phyloP scores from a whole-genome alignment of 2,797 vertebrate genomes.

The Diceros bicornis region DNA sequence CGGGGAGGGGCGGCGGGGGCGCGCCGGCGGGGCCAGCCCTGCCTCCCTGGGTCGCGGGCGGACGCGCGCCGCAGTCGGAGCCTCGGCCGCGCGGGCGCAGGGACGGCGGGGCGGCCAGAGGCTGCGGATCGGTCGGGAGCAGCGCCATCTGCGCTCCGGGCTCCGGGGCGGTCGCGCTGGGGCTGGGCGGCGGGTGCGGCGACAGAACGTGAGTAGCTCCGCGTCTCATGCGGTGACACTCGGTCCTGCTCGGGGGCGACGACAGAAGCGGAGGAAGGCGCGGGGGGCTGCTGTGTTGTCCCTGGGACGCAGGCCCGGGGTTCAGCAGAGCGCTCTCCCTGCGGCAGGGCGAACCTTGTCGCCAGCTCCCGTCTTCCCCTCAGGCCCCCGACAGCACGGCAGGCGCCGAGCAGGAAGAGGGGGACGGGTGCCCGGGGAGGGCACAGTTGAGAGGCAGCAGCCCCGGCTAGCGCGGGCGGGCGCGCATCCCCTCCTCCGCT shows the following conservation, averaged over 20 bases:
- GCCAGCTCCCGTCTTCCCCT: not conserved
- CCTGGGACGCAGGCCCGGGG: not conserved
- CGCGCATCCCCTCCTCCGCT: not conserved
- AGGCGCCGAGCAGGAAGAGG: not conserved
- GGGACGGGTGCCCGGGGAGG: not conserved
- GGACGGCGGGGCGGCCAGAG: not conserved
- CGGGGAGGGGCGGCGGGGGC: conserved; percentile 55
- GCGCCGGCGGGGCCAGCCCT: conserved; percentile 62
- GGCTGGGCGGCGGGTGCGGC: conserved; percentile 55
- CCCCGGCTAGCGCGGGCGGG: not conserved
- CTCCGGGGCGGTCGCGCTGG: not conserved
- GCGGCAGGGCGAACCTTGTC: not conserved
- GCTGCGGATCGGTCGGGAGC: not conserved
- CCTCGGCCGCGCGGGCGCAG: conserved; percentile 70
- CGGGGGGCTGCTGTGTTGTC: conserved; percentile 7
- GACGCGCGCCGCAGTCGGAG: conserved; percentile 73
- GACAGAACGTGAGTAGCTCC: conserved; percentile 78
- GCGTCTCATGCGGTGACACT: not conserved
- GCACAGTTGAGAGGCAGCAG: not conserved
- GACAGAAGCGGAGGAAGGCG: not conserved
- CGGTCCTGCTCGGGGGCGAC: not conserved
- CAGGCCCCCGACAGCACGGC: not conserved
- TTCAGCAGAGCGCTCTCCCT: not conserved
- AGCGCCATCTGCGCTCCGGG: not conserved
- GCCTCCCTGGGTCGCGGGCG: conserved; percentile 61